phyloP scores from a whole-genome alignment of 2,888 invertebrate genomes.

The Dolomedes plantarius region DNA sequence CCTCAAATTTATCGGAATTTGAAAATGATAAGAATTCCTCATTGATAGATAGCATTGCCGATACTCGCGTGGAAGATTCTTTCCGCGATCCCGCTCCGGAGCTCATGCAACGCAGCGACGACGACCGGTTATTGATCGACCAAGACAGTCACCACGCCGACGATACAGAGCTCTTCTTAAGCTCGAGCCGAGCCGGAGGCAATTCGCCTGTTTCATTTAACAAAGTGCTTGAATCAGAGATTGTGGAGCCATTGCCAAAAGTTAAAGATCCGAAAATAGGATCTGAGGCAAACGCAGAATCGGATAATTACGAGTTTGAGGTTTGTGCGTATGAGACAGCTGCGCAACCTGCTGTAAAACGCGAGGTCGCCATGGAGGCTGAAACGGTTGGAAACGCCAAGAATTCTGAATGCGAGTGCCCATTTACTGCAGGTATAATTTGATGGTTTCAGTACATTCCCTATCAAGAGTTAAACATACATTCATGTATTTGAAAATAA shows the following conservation, averaged over 20 bases:
- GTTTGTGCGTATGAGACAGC: constrained; percentile 62
- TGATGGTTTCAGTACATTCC: neutral
- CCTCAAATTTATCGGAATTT: constrained; percentile 57
- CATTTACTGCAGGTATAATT: constrained; percentile 60
- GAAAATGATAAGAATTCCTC: constrained; percentile 35
- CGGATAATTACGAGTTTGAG: constrained; percentile 62
- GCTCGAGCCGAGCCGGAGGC: neutral
- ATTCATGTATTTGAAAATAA: too few relatives aligned
- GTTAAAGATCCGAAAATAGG: constrained; percentile 67
- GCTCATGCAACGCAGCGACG: constrained; percentile 55
- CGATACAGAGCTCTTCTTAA: constrained; percentile 18
- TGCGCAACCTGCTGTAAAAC: constrained; percentile 68
- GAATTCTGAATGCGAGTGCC: constrained; percentile 50
- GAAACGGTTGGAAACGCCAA: constrained; percentile 60
- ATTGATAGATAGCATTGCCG: constrained; percentile 53
- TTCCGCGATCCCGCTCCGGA: constrained; percentile 45
- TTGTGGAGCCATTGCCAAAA: constrained; percentile 49
- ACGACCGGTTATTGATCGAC: constrained; percentile 63
- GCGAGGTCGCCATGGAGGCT: constrained; percentile 70
- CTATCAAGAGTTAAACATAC: too few relatives aligned
- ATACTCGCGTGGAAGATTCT: constrained; percentile 65
- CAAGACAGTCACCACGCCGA: constrained; percentile 5
- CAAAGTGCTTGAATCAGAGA: constrained; percentile 47
- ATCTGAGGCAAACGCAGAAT: constrained; percentile 39
- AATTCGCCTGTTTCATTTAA: constrained; percentile 27